Evolutionary conservation across 2,797 vertebrate genomes (phyloP), one percentile per base, ranked within the genome.

Genomic region (Meriones psammophilus): DNA sequence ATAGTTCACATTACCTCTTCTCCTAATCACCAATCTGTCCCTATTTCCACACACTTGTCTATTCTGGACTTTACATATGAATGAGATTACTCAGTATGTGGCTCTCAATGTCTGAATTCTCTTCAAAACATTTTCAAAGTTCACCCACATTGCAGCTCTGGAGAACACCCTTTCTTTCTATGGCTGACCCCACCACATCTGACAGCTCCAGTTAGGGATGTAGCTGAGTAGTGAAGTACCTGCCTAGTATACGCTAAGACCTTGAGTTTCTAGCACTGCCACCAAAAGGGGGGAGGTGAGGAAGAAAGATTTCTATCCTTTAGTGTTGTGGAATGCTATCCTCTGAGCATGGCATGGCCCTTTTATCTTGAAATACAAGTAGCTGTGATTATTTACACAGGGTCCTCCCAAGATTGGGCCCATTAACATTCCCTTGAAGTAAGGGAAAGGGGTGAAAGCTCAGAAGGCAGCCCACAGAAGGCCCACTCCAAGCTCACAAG

Each of bases 61-160:
- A 26, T 76, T 46, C 73, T 76, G 73, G 39, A 26, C 39, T 28
- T 46, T 28, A 46, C 73, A 46, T 46, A 46, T 76, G 39, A 28
- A 76, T 15, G 39, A 24, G 26, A 46, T 76, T 6, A 24, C 46
- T 76, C 17, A 46, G 36, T 42, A 26, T 42, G 39, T 74, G 22
- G 24, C 39, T 24, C 73, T 39, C 56, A 13, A 33, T 30, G 39
- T n/a, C 83, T 58, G 60, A 74, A 54, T 74, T 85, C 42, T 24
- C 12, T 30, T 30, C 13, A 58, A 9, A 18, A 0, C 0, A 1
- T 14, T 12, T 12, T 39, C 50, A 28, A 76, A 78, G 83, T 1
- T 50, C 68, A 5, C 4, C 71, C 14, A 12, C 0, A 3, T 2
- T 3, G 8, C 1, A 54, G 62, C 22, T 0, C 39, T 46, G 17